Evolutionary conservation across 2,797 vertebrate genomes (phyloP).

Genomic region (Synaphobranchus kaupii): DNA sequence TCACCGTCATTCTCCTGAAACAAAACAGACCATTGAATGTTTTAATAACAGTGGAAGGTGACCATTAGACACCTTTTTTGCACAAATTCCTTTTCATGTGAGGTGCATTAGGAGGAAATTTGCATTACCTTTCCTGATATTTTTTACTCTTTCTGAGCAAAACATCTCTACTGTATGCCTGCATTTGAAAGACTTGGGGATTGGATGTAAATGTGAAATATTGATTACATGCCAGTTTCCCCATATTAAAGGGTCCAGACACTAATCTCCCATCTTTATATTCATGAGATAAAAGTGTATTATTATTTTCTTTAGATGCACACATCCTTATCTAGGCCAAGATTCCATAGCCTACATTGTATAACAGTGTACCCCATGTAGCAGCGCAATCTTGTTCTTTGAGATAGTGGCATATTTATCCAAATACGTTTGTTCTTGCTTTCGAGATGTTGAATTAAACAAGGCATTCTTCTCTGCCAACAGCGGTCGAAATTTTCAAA

Average conservation of each 20-base stretch:
- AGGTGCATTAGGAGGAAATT: neutral
- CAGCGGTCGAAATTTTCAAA: neutral
- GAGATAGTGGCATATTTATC: neutral
- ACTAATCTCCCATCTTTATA: conserved; percentile 15
- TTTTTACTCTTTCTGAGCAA: neutral
- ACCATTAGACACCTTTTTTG: neutral
- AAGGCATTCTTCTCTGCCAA: neutral
- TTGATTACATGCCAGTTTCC: conserved; percentile 3
- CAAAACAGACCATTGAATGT: neutral
- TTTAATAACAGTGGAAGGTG: neutral
- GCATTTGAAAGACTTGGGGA: neutral
- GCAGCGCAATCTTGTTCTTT: neutral
- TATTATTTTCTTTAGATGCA: neutral
- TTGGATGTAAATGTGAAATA: conserved; percentile 1
- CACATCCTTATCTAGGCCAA: neutral
- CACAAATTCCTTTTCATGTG: neutral
- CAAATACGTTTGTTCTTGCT: neutral
- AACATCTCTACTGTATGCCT: neutral
- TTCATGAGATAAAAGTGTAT: conserved; percentile 17
- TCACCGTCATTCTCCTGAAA: neutral
- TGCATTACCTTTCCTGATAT: neutral
- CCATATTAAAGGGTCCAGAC: conserved; percentile 7
- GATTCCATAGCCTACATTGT: neutral
- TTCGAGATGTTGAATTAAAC: neutral
- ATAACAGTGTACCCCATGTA: neutral